These are phyloP conservation scores for Gallinago solitaria DNA, from an alignment of 2,797 vertebrate species.

Conservation along the genomic window DNA sequence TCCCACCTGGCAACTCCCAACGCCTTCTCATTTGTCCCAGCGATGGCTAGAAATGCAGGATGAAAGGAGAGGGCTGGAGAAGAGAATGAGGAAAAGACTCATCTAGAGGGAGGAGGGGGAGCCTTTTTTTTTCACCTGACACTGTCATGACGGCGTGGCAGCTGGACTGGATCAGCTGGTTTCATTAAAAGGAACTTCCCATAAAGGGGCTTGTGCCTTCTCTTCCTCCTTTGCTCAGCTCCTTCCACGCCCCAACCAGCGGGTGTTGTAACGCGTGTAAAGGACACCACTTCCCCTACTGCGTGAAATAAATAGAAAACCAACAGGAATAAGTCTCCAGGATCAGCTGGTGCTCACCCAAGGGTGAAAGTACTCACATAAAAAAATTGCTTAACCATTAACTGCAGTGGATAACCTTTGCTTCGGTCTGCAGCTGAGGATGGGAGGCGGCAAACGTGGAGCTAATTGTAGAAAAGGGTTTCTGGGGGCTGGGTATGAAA, in stretches of 20 bases:
- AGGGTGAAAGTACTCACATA: slow-evolving; percentile 24
- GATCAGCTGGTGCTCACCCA: background rate
- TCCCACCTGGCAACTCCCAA: background rate
- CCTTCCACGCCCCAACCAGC: background rate
- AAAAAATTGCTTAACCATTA: slow-evolving; percentile 53
- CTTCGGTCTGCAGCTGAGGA: background rate
- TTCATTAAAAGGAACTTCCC: background rate
- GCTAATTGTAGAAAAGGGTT: background rate
- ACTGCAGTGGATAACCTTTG: slow-evolving; percentile 47
- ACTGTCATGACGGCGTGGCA: background rate
- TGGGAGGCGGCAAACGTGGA: background rate
- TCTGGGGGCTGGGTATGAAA: background rate
- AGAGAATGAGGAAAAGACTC: background rate
- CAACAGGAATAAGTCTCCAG: background rate
- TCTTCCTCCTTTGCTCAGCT: background rate
- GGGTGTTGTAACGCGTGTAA: background rate
- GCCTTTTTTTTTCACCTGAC: background rate
- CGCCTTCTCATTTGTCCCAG: background rate
- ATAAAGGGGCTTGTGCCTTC: background rate
- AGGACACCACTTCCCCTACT: background rate
- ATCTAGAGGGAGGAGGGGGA: background rate
- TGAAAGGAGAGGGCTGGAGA: background rate
- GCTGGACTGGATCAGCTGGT: background rate
- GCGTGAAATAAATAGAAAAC: background rate
- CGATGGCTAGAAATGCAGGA: background rate